Evolutionary conservation across 2,888 invertebrate genomes (phyloP).

Genomic region (Kuschelorhynchus macadamiae): DNA sequence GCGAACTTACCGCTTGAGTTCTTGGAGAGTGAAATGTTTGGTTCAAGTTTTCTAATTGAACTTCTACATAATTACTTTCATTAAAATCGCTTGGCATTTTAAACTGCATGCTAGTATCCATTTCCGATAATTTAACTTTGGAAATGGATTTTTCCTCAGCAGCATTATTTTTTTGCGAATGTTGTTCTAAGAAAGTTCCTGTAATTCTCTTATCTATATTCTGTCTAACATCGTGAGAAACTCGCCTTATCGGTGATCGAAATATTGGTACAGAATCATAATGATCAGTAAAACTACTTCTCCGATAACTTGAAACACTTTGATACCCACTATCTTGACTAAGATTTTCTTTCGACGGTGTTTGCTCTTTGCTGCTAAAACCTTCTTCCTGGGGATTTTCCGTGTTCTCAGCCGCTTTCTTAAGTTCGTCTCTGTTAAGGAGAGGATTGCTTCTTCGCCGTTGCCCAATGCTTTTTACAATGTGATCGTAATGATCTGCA

Average conservation of each 20-base stretch:
- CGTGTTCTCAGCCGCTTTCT: slow-evolving; percentile 63
- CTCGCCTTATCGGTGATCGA: slow-evolving; percentile 10
- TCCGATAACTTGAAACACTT: slow-evolving; percentile 30
- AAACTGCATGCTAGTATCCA: neutral
- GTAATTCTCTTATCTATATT: neutral
- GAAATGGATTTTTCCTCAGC: neutral
- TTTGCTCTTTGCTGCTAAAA: slow-evolving; percentile 40
- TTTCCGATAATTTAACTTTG: neutral
- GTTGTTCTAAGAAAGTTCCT: neutral
- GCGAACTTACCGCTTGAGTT: neutral
- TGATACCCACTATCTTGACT: slow-evolving; percentile 48
- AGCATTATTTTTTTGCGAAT: neutral
- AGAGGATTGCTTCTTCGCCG: slow-evolving; percentile 55
- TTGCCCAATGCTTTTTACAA: slow-evolving; percentile 79
- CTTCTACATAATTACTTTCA: neutral
- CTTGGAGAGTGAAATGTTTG: neutral
- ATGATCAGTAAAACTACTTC: slow-evolving; percentile 47
- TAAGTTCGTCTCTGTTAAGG: slow-evolving; percentile 58
- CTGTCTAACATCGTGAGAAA: neutral
- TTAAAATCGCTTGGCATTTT: slow-evolving; percentile 4
- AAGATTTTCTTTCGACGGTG: slow-evolving; percentile 42
- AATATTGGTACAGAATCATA: slow-evolving; percentile 37
- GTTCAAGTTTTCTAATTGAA: slow-evolving; percentile 33
- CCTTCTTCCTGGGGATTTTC: slow-evolving; percentile 43
- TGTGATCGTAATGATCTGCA: slow-evolving; percentile 85